A percentile compares a stretch with the other conserved stretches of the same genome.
These are phyloP conservation scores for Lathronympha strigana DNA, from an alignment of 2,888 invertebrate genomes.

Conservation along the genomic window DNA sequence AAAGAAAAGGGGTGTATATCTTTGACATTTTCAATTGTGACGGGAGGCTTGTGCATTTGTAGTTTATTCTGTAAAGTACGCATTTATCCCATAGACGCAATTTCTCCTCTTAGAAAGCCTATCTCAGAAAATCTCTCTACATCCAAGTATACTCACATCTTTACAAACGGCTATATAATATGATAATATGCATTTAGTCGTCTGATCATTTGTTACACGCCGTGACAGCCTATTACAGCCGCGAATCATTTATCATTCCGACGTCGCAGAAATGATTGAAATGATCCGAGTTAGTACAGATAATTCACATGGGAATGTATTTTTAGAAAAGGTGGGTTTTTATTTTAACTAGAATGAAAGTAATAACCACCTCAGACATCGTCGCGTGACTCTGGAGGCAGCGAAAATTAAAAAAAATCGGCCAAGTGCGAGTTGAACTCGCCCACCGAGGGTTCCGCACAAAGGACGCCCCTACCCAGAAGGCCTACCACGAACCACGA, in stretches of 20 bases:
- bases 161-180: conserved; percentile 41
- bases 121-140: neutral
- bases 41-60: too few relatives aligned
- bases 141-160: conserved; percentile 20
- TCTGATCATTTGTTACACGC: conserved; percentile 58
- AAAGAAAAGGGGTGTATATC: too few relatives aligned
- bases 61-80: too few relatives aligned
- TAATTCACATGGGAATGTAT: conserved; percentile 17
- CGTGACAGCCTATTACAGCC: conserved; percentile 58
- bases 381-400: too few relatives aligned
- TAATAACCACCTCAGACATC: too few relatives aligned
- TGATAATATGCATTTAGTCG: conserved; percentile 44
- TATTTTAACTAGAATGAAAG: neutral
- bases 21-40: too few relatives aligned
- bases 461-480: too few relatives aligned
- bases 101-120: neutral
- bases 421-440: too few relatives aligned
- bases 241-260: conserved; percentile 53
- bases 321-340: neutral
- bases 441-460: too few relatives aligned
- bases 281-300: conserved; percentile 34
- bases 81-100: neutral
- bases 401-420: too few relatives aligned
- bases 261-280: conserved; percentile 39
- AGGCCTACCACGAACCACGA: too few relatives aligned